These are phyloP conservation scores for Drosophila quadrilineata DNA, from an alignment of 1,140 invertebrate genomes.

Conservation along the genomic window DNA sequence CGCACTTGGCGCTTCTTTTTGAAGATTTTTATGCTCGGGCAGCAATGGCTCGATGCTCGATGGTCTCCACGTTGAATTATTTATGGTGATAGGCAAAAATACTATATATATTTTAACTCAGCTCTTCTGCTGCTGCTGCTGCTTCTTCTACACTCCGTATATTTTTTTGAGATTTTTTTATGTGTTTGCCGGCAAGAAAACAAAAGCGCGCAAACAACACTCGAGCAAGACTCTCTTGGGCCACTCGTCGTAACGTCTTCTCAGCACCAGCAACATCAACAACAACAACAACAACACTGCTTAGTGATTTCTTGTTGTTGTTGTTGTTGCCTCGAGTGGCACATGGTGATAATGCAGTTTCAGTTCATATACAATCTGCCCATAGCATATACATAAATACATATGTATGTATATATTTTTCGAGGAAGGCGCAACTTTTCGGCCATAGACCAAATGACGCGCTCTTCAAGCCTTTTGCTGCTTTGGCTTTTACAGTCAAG, in stretches of 20 bases:
- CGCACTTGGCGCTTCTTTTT: constrained; percentile 78
- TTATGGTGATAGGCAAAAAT: constrained; percentile 80
- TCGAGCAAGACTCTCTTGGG: constrained; percentile 67
- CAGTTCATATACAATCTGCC: too few species aligned
- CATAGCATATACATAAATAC: too few species aligned
- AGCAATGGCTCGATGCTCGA: background rate
- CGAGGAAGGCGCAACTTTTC: constrained; percentile 33
- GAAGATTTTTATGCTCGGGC: constrained; percentile 63
- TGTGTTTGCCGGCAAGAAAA: constrained; percentile 64
- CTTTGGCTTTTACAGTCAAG: background rate
- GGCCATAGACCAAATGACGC: constrained; percentile 45
- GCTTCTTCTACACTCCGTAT: too few species aligned
- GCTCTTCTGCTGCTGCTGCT: too few species aligned
- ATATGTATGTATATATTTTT: too few species aligned
- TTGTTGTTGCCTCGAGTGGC: constrained; percentile 37
- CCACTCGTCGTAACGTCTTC: constrained; percentile 52
- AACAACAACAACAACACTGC: background rate
- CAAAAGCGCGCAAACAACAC: constrained; percentile 65
- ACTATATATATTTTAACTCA: too few species aligned
- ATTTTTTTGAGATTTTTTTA: constrained; percentile 57
- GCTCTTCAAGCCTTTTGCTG: constrained; percentile 22
- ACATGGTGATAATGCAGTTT: constrained; percentile 76
- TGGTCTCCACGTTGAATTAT: constrained; percentile 62
- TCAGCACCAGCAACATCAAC: background rate
- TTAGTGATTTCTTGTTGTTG: too few species aligned